Percentiles rank a stretch among this genome's conserved stretches.
These are phyloP conservation scores for Synergus gifuensis DNA, from an alignment of 2,888 invertebrate species.

Conservation along the genomic window DNA sequence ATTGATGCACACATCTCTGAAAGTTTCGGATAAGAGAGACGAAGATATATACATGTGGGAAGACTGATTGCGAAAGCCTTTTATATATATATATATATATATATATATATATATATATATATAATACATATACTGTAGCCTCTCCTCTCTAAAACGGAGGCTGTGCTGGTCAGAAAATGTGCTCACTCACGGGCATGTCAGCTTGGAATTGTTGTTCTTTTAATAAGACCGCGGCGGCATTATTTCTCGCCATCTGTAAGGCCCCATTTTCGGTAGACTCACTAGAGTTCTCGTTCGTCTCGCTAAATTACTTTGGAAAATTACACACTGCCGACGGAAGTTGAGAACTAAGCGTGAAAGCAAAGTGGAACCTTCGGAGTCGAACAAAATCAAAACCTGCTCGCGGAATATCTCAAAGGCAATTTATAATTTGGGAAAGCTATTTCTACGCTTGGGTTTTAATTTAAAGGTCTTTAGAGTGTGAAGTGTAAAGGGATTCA, in stretches of 20 bases:
- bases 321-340: constrained; percentile 42
- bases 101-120: constrained; percentile 1
- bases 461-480: not conserved
- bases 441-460: constrained; percentile 23
- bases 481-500: not conserved
- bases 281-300: constrained; percentile 39
- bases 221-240: constrained; percentile 40
- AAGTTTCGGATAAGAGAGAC: constrained; percentile 35
- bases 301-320: constrained; percentile 42
- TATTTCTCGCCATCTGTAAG: constrained; percentile 40
- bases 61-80: constrained; percentile 36
- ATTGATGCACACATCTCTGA: constrained; percentile 19
- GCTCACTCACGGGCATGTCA: constrained; percentile 38
- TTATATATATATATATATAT: constrained; percentile 1
- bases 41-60: not conserved
- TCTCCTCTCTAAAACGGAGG: constrained; percentile 34
- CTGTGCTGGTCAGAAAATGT: constrained; percentile 35
- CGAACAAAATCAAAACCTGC: constrained; percentile 40
- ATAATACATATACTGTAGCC: not conserved
- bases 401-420: constrained; percentile 41
- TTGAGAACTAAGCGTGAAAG: constrained; percentile 38
- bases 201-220: constrained; percentile 42
- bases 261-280: constrained; percentile 39
- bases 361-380: constrained; percentile 40
- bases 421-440: constrained; percentile 39